Evolutionary conservation across 2,797 vertebrate species (phyloP).

Genomic region (Megalops cyprinoides): DNA sequence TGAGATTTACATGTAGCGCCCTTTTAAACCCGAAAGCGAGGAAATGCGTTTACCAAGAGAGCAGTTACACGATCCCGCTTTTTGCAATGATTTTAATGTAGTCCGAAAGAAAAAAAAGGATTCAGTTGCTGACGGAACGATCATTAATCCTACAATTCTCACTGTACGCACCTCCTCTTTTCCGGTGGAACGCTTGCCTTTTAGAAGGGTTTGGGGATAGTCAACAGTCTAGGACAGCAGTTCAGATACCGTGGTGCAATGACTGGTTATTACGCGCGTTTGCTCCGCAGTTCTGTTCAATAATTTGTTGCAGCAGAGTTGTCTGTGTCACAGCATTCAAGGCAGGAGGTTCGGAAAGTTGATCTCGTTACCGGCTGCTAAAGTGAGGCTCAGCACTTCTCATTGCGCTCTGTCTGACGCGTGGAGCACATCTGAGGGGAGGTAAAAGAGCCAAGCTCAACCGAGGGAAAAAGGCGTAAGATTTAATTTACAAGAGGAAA

Average conservation of each 20-base stretch:
- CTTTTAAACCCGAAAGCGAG: background rate
- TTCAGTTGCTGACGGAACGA: background rate
- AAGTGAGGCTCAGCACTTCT: slow-evolving; percentile 28
- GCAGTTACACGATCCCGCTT: background rate
- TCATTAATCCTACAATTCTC: background rate
- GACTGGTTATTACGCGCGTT: slow-evolving; percentile 13
- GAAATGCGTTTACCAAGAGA: background rate
- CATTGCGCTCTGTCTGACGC: background rate
- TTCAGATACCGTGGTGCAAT: slow-evolving; percentile 10
- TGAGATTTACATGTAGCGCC: background rate
- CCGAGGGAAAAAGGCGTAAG: background rate
- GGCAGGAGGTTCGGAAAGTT: slow-evolving; percentile 30
- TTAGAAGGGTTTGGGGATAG: background rate
- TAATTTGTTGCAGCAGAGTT: background rate
- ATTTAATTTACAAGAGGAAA: slow-evolving; percentile 3
- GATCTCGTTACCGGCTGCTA: slow-evolving; percentile 6
- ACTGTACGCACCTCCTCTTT: slow-evolving; percentile 10
- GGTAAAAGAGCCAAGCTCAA: background rate
- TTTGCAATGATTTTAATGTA: background rate
- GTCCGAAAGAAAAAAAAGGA: background rate
- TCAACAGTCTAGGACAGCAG: background rate
- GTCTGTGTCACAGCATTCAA: slow-evolving; percentile 10
- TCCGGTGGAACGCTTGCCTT: background rate
- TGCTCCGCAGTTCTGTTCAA: slow-evolving; percentile 16
- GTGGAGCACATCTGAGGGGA: background rate